phyloP scores from a whole-genome alignment of 2,888 invertebrate genomes.

The Hipparchia semele region DNA sequence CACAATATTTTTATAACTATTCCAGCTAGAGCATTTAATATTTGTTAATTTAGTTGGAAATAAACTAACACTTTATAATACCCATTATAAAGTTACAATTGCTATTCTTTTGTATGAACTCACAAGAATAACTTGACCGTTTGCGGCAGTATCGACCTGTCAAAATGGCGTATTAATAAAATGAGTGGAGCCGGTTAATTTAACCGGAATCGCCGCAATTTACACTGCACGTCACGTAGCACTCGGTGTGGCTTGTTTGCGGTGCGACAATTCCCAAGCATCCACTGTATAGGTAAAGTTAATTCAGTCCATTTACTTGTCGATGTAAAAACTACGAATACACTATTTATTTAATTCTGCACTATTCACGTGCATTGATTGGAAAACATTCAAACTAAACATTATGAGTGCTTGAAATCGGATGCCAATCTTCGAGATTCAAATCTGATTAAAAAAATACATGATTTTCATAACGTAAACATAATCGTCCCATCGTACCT shows the following conservation, averaged over 20 bases:
- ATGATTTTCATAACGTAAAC: too few relatives aligned
- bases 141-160: not conserved
- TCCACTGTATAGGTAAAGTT: slow-evolving; percentile 9
- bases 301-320: not conserved
- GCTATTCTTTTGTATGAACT: not conserved
- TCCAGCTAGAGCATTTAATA: not conserved
- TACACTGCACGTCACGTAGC: slow-evolving; percentile 65
- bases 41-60: too few relatives aligned
- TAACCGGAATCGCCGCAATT: slow-evolving; percentile 40
- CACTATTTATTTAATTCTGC: too few relatives aligned
- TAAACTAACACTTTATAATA: not conserved
- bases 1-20: not conserved
- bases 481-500: too few relatives aligned
- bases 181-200: slow-evolving; percentile 42
- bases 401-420: too few relatives aligned
- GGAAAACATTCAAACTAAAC: too few relatives aligned
- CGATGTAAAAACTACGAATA: too few relatives aligned
- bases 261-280: slow-evolving; percentile 48
- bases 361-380: too few relatives aligned
- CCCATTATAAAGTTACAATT: not conserved
- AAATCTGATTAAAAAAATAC: too few relatives aligned
- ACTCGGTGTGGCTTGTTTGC: slow-evolving; percentile 62
- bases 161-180: slow-evolving; percentile 20
- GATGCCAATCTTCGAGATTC: too few relatives aligned
- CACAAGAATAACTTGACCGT: not conserved